A percentile compares a stretch with the other conserved stretches of the same genome.
phyloP scores from a whole-genome alignment of 2,113 vertebrate species.

The Leuciscus idus region DNA sequence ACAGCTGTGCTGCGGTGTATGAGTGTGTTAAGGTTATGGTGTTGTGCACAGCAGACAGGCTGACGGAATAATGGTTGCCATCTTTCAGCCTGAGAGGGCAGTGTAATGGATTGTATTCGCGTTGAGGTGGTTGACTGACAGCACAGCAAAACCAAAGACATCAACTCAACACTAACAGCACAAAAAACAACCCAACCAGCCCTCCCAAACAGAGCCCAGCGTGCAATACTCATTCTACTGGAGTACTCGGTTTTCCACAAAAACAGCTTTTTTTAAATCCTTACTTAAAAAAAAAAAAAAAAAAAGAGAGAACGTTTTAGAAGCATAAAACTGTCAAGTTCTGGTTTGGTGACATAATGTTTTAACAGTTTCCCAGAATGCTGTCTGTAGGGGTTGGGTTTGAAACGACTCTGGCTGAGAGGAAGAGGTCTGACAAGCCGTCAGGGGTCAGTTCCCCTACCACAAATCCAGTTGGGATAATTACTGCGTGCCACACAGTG shows the following conservation, averaged over 20 bases:
- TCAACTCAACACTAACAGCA: constrained; percentile 4
- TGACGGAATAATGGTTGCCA: constrained; percentile 44
- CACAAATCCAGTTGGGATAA: constrained; percentile 2
- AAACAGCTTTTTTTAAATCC: constrained; percentile 15
- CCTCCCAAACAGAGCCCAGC: constrained; percentile 26
- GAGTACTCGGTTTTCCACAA: background rate
- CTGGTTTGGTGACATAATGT: background rate
- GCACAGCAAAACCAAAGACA: constrained; percentile 28
- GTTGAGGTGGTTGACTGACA: constrained; percentile 47
- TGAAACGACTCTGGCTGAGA: background rate
- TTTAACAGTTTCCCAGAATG: constrained; percentile 3
- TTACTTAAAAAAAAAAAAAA: background rate
- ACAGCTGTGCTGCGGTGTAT: constrained; percentile 8
- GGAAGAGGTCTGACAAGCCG: constrained; percentile 11
- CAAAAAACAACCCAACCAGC: constrained; percentile 6
- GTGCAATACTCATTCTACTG: constrained; percentile 7
- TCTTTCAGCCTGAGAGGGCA: constrained; percentile 49
- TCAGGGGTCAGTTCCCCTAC: constrained; percentile 10
- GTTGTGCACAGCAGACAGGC: constrained; percentile 28
- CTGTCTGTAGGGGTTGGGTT: background rate
- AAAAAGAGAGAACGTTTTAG: background rate
- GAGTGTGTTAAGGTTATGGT: constrained; percentile 22
- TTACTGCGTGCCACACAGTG: background rate
- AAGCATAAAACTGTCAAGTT: constrained; percentile 3
- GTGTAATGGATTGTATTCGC: constrained; percentile 42